phyloP scores from a whole-genome alignment of 2,797 vertebrate species.

The Crocodylus rhombifer region DNA sequence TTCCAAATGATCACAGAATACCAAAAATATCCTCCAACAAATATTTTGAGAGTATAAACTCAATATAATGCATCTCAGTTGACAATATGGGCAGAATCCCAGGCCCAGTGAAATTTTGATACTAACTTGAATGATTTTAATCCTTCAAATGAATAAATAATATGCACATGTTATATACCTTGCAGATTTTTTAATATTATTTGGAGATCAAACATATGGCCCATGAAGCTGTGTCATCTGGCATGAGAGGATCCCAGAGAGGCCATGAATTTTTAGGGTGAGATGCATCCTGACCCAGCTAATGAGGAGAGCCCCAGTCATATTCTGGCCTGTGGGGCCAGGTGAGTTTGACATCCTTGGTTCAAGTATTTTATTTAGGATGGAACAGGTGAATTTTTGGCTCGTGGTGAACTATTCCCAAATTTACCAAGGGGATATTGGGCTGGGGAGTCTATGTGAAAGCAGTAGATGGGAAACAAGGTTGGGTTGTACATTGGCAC shows the following conservation, averaged over 20 bases:
- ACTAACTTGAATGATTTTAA: neutral
- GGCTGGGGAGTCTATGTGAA: neutral
- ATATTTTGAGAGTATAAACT: neutral
- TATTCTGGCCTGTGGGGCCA: no score
- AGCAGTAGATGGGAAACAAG: neutral
- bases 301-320: no score
- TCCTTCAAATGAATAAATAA: neutral
- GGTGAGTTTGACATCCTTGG: neutral
- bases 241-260: no score
- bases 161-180: neutral
- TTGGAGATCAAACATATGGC: no score
- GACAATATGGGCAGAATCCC: neutral
- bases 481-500: no score
- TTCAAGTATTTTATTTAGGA: conserved; percentile 27
- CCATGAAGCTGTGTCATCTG: no score
- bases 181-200: neutral
- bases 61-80: neutral
- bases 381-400: neutral
- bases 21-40: neutral
- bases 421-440: neutral
- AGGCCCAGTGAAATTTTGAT: neutral
- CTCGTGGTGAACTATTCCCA: neutral
- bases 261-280: no score
- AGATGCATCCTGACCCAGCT: no score
- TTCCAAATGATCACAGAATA: neutral